Conservation (phyloP, 1,140 invertebrate species). For the Drosophila teissieri region DNA sequence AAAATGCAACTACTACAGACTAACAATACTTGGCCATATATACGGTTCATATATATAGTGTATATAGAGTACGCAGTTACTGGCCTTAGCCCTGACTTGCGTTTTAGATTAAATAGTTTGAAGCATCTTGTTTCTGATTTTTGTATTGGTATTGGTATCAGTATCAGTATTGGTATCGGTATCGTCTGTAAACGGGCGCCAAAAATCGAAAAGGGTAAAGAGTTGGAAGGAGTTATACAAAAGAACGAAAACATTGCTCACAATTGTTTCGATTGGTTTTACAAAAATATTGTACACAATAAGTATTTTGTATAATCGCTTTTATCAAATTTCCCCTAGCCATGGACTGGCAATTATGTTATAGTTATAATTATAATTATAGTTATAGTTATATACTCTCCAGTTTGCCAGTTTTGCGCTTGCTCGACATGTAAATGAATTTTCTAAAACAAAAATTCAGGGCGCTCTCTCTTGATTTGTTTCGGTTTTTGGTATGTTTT, state of each 20-base stretch:
- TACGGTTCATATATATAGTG: slow-evolving; percentile 40
- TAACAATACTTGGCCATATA: slow-evolving; percentile 72
- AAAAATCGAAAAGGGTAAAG: slow-evolving; percentile 40
- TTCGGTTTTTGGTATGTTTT: slow-evolving; percentile 55
- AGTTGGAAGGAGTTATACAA: slow-evolving; percentile 48
- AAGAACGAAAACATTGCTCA: slow-evolving; percentile 50
- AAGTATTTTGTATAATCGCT: slow-evolving; percentile 54
- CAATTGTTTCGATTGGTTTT: slow-evolving; percentile 54
- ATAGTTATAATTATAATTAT: slow-evolving; percentile 36
- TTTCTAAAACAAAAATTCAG: slow-evolving; percentile 80
- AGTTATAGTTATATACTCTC: slow-evolving; percentile 42
- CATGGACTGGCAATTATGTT: slow-evolving; percentile 30
- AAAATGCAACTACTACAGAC: slow-evolving; percentile 76
- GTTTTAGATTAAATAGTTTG: slow-evolving; percentile 39
- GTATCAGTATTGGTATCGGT: slow-evolving; percentile 19
- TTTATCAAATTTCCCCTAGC: slow-evolving; percentile 43
- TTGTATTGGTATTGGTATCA: slow-evolving; percentile 21
- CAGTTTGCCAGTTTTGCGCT: slow-evolving; percentile 55
- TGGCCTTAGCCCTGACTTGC: slow-evolving; percentile 30
- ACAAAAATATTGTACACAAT: slow-evolving; percentile 72
- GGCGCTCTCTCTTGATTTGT: slow-evolving; percentile 37
- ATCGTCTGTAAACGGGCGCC: slow-evolving; percentile 57
- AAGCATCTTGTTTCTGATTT: slow-evolving; percentile 21
- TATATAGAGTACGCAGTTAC: slow-evolving; percentile 45
- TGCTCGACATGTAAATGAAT: slow-evolving; percentile 66